These are phyloP conservation scores for Drosophila quadrilineata DNA, from an alignment of 1,140 invertebrate genomes.

Conservation along the genomic window DNA sequence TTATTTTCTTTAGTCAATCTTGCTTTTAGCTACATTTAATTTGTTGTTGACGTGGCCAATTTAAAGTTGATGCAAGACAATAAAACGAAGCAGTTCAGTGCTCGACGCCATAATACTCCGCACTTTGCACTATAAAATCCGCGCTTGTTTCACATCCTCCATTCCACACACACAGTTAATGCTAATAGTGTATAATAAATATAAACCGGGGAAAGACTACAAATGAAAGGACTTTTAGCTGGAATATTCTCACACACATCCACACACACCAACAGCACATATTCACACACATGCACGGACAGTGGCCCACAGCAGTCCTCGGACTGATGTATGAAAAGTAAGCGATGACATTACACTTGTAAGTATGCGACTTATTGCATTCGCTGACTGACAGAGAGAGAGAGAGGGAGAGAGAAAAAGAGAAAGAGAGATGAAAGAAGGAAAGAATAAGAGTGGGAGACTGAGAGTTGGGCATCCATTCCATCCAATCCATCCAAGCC, in stretches of 20 bases:
- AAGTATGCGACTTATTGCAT: conserved; percentile 31
- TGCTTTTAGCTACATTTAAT: conserved; percentile 66
- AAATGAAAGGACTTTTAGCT: too few species aligned
- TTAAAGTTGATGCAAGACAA: conserved; percentile 50
- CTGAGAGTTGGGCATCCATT: too few species aligned
- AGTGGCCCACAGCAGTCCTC: conserved; percentile 9
- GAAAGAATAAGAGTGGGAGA: not conserved
- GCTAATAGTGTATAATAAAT: too few species aligned
- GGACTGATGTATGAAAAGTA: conserved; percentile 31
- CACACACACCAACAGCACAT: conserved; percentile 4
- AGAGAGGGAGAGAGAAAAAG: too few species aligned
- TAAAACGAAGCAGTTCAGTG: not conserved
- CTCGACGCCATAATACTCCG: not conserved
- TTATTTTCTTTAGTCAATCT: not conserved
- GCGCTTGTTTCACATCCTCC: too few species aligned
- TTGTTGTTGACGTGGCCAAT: conserved; percentile 51
- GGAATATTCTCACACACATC: too few species aligned
- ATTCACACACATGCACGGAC: conserved; percentile 1
- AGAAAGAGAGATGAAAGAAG: too few species aligned
- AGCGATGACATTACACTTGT: conserved; percentile 39
- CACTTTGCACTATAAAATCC: not conserved
- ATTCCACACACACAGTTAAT: too few species aligned
- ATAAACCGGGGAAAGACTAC: too few species aligned
- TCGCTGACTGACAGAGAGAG: too few species aligned
- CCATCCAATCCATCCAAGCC: too few species aligned